Evolutionary conservation across 2,797 vertebrate genomes (phyloP).

Genomic region (Helarctos malayanus): DNA sequence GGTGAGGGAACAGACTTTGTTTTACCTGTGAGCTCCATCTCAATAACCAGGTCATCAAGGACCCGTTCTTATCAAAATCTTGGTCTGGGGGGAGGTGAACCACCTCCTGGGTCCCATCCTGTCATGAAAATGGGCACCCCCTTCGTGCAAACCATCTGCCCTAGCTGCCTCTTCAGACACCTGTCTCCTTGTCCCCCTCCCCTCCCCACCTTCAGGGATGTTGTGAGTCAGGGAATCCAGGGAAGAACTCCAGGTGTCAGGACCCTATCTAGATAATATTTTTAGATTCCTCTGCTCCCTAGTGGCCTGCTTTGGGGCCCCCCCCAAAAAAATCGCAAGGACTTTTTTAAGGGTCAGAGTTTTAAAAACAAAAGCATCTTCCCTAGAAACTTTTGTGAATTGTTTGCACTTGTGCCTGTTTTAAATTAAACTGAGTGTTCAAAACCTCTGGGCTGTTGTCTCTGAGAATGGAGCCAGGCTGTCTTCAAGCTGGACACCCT

Average conservation of each 20-base stretch:
- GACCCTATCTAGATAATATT: conserved; percentile 72
- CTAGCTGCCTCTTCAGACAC: conserved; percentile 41
- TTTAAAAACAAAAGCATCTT: conserved; percentile 87
- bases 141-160: background rate
- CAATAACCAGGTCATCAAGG: conserved; percentile 68
- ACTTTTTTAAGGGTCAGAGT: conserved; percentile 86
- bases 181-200: conserved; percentile 35
- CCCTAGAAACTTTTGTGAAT: conserved; percentile 88
- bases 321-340: conserved; percentile 63
- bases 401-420: conserved; percentile 91
- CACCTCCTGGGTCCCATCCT: background rate
- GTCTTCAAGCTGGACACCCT: background rate
- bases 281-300: conserved; percentile 86
- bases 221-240: conserved; percentile 84
- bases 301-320: conserved; percentile 83
- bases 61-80: conserved; percentile 59
- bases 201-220: conserved; percentile 78
- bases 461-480: background rate
- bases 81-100: conserved; percentile 46
- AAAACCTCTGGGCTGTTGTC: conserved; percentile 48
- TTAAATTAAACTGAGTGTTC: conserved; percentile 91
- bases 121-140: conserved; percentile 11
- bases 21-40: conserved; percentile 41
- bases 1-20: background rate
- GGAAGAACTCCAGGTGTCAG: conserved; percentile 83